Percentiles rank a stretch among this genome's conserved stretches.
phyloP scores from a whole-genome alignment of 2,797 vertebrate species.

The Masticophis lateralis region DNA sequence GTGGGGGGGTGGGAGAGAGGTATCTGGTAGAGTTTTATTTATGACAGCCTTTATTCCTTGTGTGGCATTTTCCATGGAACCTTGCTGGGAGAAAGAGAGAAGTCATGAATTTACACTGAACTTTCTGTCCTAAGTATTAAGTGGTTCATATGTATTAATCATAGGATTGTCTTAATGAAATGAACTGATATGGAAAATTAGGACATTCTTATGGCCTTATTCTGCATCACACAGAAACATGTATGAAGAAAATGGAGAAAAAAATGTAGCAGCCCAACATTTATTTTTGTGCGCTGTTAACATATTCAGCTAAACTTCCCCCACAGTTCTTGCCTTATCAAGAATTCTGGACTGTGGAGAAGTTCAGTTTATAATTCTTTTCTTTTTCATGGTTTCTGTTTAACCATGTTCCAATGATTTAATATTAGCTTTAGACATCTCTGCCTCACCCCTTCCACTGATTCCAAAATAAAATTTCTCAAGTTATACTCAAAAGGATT shows the following conservation, averaged over 20 bases:
- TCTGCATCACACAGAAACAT: neutral
- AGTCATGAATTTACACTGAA: neutral
- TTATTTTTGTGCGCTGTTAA: neutral
- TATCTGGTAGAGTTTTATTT: neutral
- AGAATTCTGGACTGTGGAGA: neutral
- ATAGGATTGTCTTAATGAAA: neutral
- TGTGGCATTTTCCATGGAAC: neutral
- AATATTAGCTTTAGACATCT: neutral
- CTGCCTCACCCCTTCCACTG: neutral
- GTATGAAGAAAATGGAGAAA: neutral
- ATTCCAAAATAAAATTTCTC: neutral
- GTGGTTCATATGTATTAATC: neutral
- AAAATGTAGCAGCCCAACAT: neutral
- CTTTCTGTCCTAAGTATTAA: neutral
- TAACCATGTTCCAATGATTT: neutral
- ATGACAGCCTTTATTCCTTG: slow-evolving; percentile 32
- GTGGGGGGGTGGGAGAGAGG: neutral
- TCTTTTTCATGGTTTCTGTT: neutral
- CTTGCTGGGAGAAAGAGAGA: neutral
- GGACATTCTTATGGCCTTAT: neutral
- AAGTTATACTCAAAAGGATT: neutral
- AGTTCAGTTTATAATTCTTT: neutral
- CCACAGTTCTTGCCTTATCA: neutral
- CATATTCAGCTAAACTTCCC: neutral
- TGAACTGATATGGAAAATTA: neutral